phyloP scores from a whole-genome alignment of 2,113 vertebrate species.

The Zootoca vivipara region DNA sequence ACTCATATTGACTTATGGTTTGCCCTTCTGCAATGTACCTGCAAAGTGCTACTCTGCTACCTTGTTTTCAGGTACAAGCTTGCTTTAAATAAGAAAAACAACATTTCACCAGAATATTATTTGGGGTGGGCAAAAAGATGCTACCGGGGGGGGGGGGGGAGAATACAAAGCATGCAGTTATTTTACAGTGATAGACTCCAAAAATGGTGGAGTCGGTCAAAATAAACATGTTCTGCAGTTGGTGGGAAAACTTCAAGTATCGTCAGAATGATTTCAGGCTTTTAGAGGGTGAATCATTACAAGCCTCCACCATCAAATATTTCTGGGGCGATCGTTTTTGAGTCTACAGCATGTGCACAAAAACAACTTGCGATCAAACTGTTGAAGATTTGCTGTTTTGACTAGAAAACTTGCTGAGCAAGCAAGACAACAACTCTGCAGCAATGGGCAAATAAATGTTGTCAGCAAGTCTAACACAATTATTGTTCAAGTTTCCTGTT shows the following conservation, averaged over 20 bases:
- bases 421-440: constrained; percentile 5
- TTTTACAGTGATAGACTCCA: not conserved
- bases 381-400: constrained; percentile 30
- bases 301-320: not conserved
- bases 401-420: constrained; percentile 43
- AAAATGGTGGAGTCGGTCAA: not conserved
- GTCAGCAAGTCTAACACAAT: constrained; percentile 57
- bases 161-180: not conserved
- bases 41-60: not conserved
- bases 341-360: not conserved
- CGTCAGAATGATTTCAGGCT: constrained; percentile 9
- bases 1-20: not conserved
- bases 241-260: not conserved
- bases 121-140: not conserved
- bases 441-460: constrained; percentile 41
- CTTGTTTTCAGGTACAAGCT: not conserved
- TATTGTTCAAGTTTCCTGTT: constrained; percentile 64
- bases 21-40: not conserved
- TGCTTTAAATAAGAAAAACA: not conserved
- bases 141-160: not conserved
- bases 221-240: not conserved
- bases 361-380: constrained; percentile 6
- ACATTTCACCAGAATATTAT: not conserved
- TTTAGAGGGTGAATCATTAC: not conserved
- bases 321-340: constrained; percentile 23